Base-by-base conservation (phyloP, 2,888 invertebrate species). In the Matsumyia berberina region DNA sequence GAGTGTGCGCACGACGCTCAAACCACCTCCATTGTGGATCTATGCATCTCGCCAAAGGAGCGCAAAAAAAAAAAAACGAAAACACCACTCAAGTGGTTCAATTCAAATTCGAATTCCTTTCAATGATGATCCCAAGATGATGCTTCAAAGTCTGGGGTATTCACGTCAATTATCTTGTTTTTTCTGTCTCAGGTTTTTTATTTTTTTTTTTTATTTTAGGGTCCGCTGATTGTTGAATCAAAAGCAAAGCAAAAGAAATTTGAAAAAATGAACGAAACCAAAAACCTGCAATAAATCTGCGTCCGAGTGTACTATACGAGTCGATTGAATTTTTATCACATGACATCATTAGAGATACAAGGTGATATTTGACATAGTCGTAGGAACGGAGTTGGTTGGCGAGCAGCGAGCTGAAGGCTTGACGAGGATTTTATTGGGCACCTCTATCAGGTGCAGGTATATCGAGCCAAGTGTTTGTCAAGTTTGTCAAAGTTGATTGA, bases 321-420 rank as follows among this genome's bases (percentile, higher is more conserved):
- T 31, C 70, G 66, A 62, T 83, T 62, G 60, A 49, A 79, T 73
- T 79, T 79, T 83, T 57, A 79, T 78, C 78, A 79, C 67, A 82
- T 83, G 83, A 79, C 78, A 73, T 83, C 82, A 83, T 78, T 67
- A 67, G 57, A 58, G 51, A 57, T 51, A 55, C n/a, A n/a, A n/a
- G n/a, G n/a, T 55, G 55, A 42, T 19, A 44, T 51, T 67, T 60
- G 44, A 35, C 33, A 74, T 29, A 24, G 37, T 8, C 24, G 53
- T 37, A 51, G 19, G 31, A 24, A 15, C 29, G 15, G 33, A 31
- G 19, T 17, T 12, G 64, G 46, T 49, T 35, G 9, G 39, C 17
- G 51, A 39, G 15, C 19, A 17, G 4, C 12, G 39, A 72, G 62
- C n/a, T 33, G 33, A 46, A 70, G 35, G 60, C 57, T 64, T 24